Percentiles rank a stretch among this genome's conserved stretches.
Conservation (phyloP, 1,140 invertebrate genomes). For the Drosophila oshimai region DNA sequence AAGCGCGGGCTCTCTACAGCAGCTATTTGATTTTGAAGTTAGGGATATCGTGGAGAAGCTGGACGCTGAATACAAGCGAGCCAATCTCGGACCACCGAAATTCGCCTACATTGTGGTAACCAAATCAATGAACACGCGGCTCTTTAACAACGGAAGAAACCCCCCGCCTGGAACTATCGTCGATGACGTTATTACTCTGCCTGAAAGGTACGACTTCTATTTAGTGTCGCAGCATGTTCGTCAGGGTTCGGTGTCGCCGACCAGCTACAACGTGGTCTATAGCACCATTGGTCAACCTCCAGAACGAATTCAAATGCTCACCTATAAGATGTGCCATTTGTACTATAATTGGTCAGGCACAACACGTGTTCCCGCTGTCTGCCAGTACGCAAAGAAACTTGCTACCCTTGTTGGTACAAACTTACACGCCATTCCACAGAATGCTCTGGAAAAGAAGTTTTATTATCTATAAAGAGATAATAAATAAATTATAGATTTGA, state of each 20-base stretch:
- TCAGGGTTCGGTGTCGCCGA: slow-evolving; percentile 92
- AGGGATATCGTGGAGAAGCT: slow-evolving; percentile 85
- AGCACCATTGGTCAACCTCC: slow-evolving; percentile 87
- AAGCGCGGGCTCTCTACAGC: slow-evolving; percentile 91
- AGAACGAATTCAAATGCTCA: slow-evolving; percentile 88
- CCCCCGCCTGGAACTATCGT: slow-evolving; percentile 93
- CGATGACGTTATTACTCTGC: slow-evolving; percentile 92
- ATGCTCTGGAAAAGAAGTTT: slow-evolving; percentile 83
- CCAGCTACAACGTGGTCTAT: slow-evolving; percentile 90
- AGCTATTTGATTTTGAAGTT: slow-evolving; percentile 83
- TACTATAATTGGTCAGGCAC: slow-evolving; percentile 94
- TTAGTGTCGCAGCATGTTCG: slow-evolving; percentile 90
- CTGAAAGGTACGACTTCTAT: slow-evolving; percentile 93
- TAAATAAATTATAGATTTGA: neutral
- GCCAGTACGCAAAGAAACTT: slow-evolving; percentile 94
- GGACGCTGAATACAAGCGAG: slow-evolving; percentile 83
- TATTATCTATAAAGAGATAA: slow-evolving; percentile 83
- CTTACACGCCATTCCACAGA: slow-evolving; percentile 85
- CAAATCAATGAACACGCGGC: slow-evolving; percentile 88
- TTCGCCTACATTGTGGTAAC: slow-evolving; percentile 90
- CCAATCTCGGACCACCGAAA: slow-evolving; percentile 77
- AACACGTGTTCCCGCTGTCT: slow-evolving; percentile 92
- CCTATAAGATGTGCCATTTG: slow-evolving; percentile 92
- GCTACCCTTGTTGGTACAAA: slow-evolving; percentile 90
- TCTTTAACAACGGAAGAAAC: slow-evolving; percentile 83